Evolutionary conservation across 2,888 invertebrate genomes (phyloP).

Genomic region (Acrobasis repandana): DNA sequence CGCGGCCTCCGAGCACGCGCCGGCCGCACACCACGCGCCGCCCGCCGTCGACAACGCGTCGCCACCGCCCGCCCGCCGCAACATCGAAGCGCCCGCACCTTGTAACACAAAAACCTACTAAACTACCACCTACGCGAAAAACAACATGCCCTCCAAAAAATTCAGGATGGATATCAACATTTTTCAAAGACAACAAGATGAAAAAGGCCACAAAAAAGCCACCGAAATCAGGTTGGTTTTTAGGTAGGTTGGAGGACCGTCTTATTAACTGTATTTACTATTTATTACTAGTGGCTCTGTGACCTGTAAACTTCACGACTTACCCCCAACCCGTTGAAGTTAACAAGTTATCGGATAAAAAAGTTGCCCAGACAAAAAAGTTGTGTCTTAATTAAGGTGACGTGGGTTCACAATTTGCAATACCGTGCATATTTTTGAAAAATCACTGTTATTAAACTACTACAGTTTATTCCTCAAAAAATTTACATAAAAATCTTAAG

Average conservation of each 20-base stretch:
- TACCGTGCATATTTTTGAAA: no score
- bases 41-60: slow-evolving; percentile 34
- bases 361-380: no score
- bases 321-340: no score
- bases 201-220: slow-evolving; percentile 57
- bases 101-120: slow-evolving; percentile 52
- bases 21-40: slow-evolving; percentile 40
- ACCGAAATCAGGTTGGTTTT: slow-evolving; percentile 68
- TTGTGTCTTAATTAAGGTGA: no score
- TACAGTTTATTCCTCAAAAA: no score
- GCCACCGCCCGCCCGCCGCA: slow-evolving; percentile 33
- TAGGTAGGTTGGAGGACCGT: slow-evolving; percentile 51
- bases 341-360: no score
- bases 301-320: no score
- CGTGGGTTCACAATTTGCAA: no score
- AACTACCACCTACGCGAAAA: slow-evolving; percentile 51
- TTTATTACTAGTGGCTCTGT: no score
- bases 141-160: slow-evolving; percentile 58
- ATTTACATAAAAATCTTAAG: no score
- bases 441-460: no score
- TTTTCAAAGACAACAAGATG: slow-evolving; percentile 56
- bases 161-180: slow-evolving; percentile 61
- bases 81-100: slow-evolving; percentile 36
- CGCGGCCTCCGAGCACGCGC: slow-evolving; percentile 34
- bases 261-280: background rate